Conservation (phyloP, 2,888 invertebrate genomes). For the Dynastes hyllus region DNA sequence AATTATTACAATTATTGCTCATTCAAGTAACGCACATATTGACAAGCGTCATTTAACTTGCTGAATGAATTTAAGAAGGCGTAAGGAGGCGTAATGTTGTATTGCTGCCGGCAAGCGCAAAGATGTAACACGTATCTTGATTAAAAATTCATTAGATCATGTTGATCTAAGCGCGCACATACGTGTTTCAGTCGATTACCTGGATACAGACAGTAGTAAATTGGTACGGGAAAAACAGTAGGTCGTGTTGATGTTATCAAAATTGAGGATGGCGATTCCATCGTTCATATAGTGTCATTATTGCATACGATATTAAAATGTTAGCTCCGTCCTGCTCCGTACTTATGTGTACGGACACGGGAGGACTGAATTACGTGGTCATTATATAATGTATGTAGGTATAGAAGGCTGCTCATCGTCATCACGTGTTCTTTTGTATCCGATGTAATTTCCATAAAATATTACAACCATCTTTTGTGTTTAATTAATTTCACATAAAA, state of each 20-base stretch:
- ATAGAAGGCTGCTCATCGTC: neutral
- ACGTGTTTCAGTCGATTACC: constrained; percentile 1
- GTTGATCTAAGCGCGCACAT: neutral
- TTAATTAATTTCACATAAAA: neutral
- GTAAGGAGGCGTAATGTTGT: neutral
- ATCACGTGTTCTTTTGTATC: constrained; percentile 5
- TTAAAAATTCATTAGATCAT: constrained; percentile 5
- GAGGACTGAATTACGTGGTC: constrained; percentile 23
- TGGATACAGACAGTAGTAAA: neutral
- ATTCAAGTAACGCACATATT: neutral
- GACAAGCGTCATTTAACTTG: neutral
- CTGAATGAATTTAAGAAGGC: neutral
- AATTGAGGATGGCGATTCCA: neutral
- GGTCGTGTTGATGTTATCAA: constrained; percentile 12
- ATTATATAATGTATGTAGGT: neutral
- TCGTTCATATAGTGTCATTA: constrained; percentile 23
- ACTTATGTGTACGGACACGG: neutral
- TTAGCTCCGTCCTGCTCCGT: neutral
- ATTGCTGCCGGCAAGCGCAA: neutral
- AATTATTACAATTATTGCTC: neutral
- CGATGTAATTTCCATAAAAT: neutral
- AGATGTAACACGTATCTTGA: neutral
- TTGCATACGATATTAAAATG: constrained; percentile 32
- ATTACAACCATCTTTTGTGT: neutral
- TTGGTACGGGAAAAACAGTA: neutral